Conservation (phyloP, 1,140 invertebrate species). For the Drosophila rufa region DNA sequence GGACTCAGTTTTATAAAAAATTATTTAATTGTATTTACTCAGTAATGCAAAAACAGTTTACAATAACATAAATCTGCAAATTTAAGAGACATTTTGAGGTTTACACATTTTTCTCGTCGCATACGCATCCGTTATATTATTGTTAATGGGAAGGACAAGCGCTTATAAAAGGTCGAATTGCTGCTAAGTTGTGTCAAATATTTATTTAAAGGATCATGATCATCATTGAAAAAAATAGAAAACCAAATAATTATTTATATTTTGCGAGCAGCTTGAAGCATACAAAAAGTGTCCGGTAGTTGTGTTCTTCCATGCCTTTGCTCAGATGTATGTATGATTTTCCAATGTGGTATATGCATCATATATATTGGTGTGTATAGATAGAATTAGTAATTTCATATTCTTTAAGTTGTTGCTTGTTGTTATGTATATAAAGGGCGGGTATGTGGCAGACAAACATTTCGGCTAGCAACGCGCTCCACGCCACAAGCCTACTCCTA, state of each 20-base stretch:
- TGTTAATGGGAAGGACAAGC: constrained; percentile 52
- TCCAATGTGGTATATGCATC: constrained; percentile 71
- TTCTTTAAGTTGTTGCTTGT: constrained; percentile 75
- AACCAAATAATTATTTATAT: constrained; percentile 41
- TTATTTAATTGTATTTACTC: constrained; percentile 76
- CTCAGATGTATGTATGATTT: constrained; percentile 57
- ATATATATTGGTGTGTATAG: constrained; percentile 72
- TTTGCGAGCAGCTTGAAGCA: constrained; percentile 68
- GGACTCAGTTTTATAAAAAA: constrained; percentile 67
- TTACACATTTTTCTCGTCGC: constrained; percentile 39
- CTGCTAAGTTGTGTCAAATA: constrained; percentile 64
- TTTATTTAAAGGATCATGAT: constrained; percentile 63
- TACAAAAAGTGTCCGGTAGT: constrained; percentile 52
- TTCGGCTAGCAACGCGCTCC: constrained; percentile 69
- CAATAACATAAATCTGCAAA: constrained; percentile 70
- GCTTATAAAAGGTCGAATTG: constrained; percentile 63
- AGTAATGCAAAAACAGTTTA: constrained; percentile 73
- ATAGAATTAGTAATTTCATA: constrained; percentile 83
- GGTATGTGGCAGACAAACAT: constrained; percentile 85
- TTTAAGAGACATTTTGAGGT: constrained; percentile 50
- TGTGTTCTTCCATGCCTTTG: constrained; percentile 46
- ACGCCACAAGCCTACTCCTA: constrained; percentile 70
- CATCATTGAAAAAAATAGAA: constrained; percentile 53
- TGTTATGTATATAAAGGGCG: constrained; percentile 84
- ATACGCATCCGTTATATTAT: constrained; percentile 51